phyloP scores from a whole-genome alignment of 2,797 vertebrate species.

The Sebastes taczanowskii region DNA sequence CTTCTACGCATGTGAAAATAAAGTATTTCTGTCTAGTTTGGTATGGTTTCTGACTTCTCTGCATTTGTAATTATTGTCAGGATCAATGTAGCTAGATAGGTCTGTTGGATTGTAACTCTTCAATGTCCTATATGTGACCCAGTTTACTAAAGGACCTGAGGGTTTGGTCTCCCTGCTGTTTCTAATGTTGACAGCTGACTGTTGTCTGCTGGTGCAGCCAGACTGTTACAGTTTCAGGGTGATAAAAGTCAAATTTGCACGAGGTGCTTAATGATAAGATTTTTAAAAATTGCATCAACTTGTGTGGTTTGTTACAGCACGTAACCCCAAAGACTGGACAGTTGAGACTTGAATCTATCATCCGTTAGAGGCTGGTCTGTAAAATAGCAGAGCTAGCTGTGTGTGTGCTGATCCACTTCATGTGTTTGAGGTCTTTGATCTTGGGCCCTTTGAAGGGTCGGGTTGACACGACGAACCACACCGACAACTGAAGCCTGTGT shows the following conservation, averaged over 20 bases:
- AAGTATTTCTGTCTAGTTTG: neutral
- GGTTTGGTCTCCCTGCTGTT: neutral
- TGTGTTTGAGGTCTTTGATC: constrained; percentile 67
- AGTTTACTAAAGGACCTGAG: neutral
- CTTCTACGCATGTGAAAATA: neutral
- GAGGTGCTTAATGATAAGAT: neutral
- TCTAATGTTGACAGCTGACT: constrained; percentile 16
- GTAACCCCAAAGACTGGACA: neutral
- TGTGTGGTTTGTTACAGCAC: neutral
- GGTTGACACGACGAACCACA: constrained; percentile 56
- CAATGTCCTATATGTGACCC: neutral
- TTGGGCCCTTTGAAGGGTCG: constrained; percentile 58
- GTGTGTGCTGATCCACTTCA: constrained; percentile 30
- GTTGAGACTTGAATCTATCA: constrained; percentile 5
- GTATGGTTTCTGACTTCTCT: neutral
- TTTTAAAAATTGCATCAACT: neutral
- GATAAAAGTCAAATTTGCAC: constrained; percentile 3
- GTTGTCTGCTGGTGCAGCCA: neutral
- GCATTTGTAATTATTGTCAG: neutral
- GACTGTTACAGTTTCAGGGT: constrained; percentile 1
- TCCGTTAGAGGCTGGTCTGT: constrained; percentile 6
- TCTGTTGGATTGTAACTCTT: neutral
- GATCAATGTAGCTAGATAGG: neutral
- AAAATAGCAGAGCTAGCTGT: constrained; percentile 12
- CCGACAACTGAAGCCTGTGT: constrained; percentile 59